These are phyloP conservation scores for Atta texana DNA, from an alignment of 1,140 invertebrate species.

Conservation along the genomic window DNA sequence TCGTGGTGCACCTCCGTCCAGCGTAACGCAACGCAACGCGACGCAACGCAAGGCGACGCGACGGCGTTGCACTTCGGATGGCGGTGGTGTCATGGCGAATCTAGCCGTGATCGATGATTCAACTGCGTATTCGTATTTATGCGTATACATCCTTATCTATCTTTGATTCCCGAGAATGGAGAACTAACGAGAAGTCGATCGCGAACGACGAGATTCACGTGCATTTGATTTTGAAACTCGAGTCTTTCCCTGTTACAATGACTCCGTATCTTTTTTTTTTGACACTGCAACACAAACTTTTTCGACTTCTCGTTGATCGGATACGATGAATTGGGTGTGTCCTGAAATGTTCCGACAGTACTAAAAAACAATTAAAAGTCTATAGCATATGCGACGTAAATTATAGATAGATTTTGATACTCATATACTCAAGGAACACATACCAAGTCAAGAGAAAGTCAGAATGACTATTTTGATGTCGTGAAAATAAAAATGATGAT, in stretches of 20 bases:
- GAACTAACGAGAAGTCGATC: neutral
- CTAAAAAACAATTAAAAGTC: no score
- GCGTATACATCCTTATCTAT: neutral
- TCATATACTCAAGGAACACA: no score
- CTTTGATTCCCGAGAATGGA: neutral
- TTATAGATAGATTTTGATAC: no score
- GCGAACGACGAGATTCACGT: neutral
- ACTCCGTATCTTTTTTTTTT: neutral
- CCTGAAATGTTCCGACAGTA: neutral
- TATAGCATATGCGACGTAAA: no score
- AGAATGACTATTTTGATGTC: no score
- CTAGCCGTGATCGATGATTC: conserved; percentile 1
- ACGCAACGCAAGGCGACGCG: neutral
- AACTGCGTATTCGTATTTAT: neutral
- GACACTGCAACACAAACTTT: neutral
- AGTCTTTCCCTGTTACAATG: neutral
- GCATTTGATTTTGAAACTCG: neutral
- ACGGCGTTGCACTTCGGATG: conserved; percentile 28
- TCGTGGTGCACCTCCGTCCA: neutral
- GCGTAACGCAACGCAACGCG: neutral
- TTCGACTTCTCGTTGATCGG: neutral
- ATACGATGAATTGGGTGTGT: neutral
- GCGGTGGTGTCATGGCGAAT: conserved; percentile 48
- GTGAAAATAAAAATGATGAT: no score
- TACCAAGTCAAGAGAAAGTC: no score